Evolutionary conservation across 2,888 invertebrate genomes (phyloP).

Genomic region (Ctena decussata): DNA sequence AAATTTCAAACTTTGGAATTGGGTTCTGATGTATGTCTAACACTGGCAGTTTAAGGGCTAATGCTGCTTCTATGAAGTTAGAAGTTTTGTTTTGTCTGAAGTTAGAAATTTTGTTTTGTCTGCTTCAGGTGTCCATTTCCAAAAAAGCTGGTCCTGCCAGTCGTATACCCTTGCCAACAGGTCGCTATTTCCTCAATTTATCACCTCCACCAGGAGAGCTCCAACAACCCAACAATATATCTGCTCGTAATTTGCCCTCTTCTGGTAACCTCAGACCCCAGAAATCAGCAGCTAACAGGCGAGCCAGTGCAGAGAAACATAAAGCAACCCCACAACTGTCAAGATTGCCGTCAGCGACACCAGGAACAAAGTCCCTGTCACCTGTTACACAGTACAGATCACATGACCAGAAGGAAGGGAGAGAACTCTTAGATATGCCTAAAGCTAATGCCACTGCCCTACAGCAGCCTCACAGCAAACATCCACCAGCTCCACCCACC

Average conservation of each 20-base stretch:
- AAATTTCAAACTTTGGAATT: too few relatives aligned
- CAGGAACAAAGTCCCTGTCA: constrained; percentile 8
- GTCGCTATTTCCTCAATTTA: constrained; percentile 72
- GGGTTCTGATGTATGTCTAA: too few relatives aligned
- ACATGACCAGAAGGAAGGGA: constrained; percentile 35
- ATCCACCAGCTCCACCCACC: neutral
- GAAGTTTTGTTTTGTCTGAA: too few relatives aligned
- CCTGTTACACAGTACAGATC: constrained; percentile 33
- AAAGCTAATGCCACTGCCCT: constrained; percentile 61
- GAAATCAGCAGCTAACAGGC: constrained; percentile 46
- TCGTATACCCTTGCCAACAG: constrained; percentile 78
- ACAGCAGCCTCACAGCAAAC: neutral
- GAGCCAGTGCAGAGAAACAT: neutral
- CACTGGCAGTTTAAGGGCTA: too few relatives aligned
- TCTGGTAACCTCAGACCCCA: constrained; percentile 47
- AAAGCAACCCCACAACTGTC: neutral
- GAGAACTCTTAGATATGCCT: constrained; percentile 52
- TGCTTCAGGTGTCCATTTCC: constrained; percentile 68
- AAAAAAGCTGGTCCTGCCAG: constrained; percentile 73
- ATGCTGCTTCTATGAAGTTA: too few relatives aligned
- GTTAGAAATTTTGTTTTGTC: too few relatives aligned
- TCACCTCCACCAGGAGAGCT: constrained; percentile 51
- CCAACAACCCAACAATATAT: constrained; percentile 38
- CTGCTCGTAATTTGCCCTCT: constrained; percentile 34
- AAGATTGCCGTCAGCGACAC: neutral